These are phyloP conservation scores for Drosophila lutescens DNA, from an alignment of 2,888 invertebrate species.

Conservation along the genomic window DNA sequence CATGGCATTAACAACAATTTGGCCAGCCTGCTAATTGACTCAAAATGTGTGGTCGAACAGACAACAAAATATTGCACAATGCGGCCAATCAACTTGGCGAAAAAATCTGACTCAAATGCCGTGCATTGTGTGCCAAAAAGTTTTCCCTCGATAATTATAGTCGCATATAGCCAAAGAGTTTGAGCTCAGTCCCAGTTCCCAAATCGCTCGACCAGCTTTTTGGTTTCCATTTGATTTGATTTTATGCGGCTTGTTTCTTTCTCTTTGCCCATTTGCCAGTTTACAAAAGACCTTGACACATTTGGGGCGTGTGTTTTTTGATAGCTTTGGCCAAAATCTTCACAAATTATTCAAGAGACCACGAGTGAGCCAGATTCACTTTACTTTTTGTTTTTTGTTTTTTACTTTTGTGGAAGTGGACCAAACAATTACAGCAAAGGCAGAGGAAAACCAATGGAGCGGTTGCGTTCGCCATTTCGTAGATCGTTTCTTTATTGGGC, in stretches of 20 bases:
- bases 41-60: conserved; percentile 54
- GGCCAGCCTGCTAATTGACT: conserved; percentile 67
- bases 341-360: conserved; percentile 32
- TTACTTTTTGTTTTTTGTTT: not conserved
- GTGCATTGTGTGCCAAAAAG: conserved; percentile 65
- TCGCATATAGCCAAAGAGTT: conserved; percentile 33
- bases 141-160: conserved; percentile 65
- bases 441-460: conserved; percentile 26
- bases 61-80: conserved; percentile 62
- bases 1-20: conserved; percentile 63
- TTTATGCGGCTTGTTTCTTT: conserved; percentile 47
- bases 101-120: conserved; percentile 59
- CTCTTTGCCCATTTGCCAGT: conserved; percentile 64
- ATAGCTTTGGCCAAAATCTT: conserved; percentile 54
- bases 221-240: conserved; percentile 42
- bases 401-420: conserved; percentile 48
- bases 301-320: conserved; percentile 58
- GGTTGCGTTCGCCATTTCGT: conserved; percentile 64
- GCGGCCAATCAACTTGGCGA: conserved; percentile 61
- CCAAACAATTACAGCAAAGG: conserved; percentile 37
- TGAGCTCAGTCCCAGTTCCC: conserved; percentile 41
- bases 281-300: conserved; percentile 77
- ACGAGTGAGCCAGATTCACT: conserved; percentile 14
- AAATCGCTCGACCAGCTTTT: conserved; percentile 54
- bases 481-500: conserved; percentile 28